Conservation (phyloP, 2,888 invertebrate genomes). For the Andricus quercusramuli region DNA sequence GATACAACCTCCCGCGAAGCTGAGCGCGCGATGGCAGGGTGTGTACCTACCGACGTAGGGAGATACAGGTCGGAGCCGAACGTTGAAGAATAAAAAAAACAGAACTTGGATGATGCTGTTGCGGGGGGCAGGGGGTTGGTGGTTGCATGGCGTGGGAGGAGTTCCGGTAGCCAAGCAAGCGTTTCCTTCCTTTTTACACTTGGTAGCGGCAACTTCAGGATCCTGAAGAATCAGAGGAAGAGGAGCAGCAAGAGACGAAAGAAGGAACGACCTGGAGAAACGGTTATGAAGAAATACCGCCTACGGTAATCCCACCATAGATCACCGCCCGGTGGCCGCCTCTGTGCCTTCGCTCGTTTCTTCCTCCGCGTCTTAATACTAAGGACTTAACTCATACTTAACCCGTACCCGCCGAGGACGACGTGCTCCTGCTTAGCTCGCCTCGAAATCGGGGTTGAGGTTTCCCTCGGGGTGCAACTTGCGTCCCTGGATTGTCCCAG, state of each 20-base stretch:
- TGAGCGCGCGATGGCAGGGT: constrained; percentile 62
- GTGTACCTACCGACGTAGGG: constrained; percentile 59
- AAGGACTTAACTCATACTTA: constrained; percentile 75
- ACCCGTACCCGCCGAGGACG: constrained; percentile 62
- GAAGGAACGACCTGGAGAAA: constrained; percentile 58
- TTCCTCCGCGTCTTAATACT: constrained; percentile 70
- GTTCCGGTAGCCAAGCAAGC: constrained; percentile 43
- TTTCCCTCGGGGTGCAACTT: constrained; percentile 29
- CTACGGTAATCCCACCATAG: constrained; percentile 78
- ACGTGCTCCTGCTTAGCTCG: constrained; percentile 53
- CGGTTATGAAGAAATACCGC: constrained; percentile 78
- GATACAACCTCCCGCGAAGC: constrained; percentile 76
- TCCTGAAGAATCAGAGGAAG: constrained; percentile 3
- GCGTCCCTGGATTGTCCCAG: constrained; percentile 26
- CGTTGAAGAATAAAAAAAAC: constrained; percentile 17
- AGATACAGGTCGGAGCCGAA: constrained; percentile 62
- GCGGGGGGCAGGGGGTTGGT: constrained; percentile 22
- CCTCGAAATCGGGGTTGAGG: constrained; percentile 40
- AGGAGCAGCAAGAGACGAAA: constrained; percentile 33
- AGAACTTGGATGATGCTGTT: neutral
- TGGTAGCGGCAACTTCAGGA: constrained; percentile 34
- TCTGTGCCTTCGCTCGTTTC: constrained; percentile 57
- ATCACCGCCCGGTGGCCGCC: constrained; percentile 74
- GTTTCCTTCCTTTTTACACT: constrained; percentile 35
- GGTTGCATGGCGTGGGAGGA: constrained; percentile 46